Evolutionary conservation across 2,113 vertebrate genomes (phyloP), one percentile per base, ranked within the genome.

Genomic region (Balaeniceps rex): DNA sequence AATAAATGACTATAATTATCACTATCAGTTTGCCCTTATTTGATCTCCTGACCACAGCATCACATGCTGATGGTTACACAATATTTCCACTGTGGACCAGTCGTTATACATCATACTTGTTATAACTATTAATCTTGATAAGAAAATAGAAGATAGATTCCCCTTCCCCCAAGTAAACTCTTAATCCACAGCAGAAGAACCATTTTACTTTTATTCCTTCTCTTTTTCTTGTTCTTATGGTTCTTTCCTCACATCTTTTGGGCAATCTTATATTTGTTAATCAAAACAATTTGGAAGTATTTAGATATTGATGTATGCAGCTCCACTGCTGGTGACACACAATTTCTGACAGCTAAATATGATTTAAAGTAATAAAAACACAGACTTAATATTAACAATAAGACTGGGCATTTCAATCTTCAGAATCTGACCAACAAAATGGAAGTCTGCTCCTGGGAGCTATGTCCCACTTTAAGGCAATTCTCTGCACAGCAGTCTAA

Each of bases 1-100:
- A 92, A 90, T 36, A 95, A 96, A 94, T 94, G 0, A 81, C 60
- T 95, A 47, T 85, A 88, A 96, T 81, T 88, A 88, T 75, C 65
- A 15, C 44, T 52, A 71, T 93, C 77, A 36, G 11, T 91, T 88
- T 88, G 52, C 74, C 76, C 61, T 93, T 79, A 69, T 79, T 91
- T 92, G 66, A 51, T 49, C 68, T 94, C 64, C 69, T 94, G 83
- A 92, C 69, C 36, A 60, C 44, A 46, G 72, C 68, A 65, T 72
- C 58, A 86, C 44, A 47, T 40, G 49, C 71, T 91, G 58, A 25
- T 72, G 77, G 77, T 90, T 91, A 74, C 40, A 49, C 5, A 78
- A 13, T 77, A n/a, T 87, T 60, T 93, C 78, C 40, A 82, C n/a
- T 77, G 47, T 79, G 51, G 46, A 79, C 3, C 22, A 87, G 46